A percentile compares a stretch with the other conserved stretches of the same genome.
Conservation (phyloP, 2,797 vertebrate genomes). For the Champsocephalus gunnari region DNA sequence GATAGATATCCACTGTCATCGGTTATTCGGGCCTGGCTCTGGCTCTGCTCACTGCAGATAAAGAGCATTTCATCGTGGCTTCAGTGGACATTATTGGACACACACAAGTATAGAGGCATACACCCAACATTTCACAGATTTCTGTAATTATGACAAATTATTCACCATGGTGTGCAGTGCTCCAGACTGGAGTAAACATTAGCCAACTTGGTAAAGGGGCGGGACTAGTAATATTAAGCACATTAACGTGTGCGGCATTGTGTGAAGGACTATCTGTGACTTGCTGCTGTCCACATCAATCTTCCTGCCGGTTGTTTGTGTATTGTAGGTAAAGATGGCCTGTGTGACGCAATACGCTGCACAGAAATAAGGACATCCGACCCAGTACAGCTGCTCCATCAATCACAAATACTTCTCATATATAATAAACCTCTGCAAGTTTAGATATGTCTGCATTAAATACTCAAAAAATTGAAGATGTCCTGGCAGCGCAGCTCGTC, state of each 20-base stretch:
- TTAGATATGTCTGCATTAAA: slow-evolving; percentile 16
- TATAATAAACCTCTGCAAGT: slow-evolving; percentile 27
- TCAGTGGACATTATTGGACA: slow-evolving; percentile 40
- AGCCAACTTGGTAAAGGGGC: slow-evolving; percentile 66
- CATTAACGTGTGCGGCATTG: slow-evolving; percentile 77
- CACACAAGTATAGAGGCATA: neutral
- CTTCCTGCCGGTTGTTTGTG: slow-evolving; percentile 79
- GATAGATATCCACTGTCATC: slow-evolving; percentile 67
- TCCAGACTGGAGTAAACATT: slow-evolving; percentile 54
- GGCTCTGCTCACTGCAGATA: slow-evolving; percentile 53
- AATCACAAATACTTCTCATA: slow-evolving; percentile 74
- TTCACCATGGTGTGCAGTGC: slow-evolving; percentile 33
- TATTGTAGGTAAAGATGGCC: slow-evolving; percentile 80
- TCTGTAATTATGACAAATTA: slow-evolving; percentile 72
- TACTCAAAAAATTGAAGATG: slow-evolving; percentile 6
- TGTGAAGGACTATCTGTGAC: slow-evolving; percentile 84
- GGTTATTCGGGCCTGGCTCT: slow-evolving; percentile 49
- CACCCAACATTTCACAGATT: slow-evolving; percentile 8
- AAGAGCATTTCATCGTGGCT: slow-evolving; percentile 53
- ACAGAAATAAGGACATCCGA: slow-evolving; percentile 82
- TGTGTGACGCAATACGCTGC: slow-evolving; percentile 77
- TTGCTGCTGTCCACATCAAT: slow-evolving; percentile 81
- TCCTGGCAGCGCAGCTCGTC: neutral
- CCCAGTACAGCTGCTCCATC: slow-evolving; percentile 80
- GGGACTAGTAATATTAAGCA: slow-evolving; percentile 78